These are phyloP conservation scores for Oophaga sylvatica DNA, from an alignment of 2,797 vertebrate genomes.

Conservation along the genomic window DNA sequence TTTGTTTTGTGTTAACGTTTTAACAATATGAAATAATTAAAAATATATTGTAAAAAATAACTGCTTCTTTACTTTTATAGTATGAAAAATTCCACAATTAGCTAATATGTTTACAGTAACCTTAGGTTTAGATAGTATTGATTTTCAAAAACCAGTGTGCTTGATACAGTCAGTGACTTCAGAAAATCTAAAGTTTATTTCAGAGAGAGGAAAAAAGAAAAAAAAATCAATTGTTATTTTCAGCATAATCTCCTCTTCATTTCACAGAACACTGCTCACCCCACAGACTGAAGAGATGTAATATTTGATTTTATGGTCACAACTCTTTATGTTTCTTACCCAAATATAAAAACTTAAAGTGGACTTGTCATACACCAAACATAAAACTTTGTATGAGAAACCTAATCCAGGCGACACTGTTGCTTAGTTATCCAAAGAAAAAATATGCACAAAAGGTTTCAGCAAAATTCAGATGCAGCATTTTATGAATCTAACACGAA, in stretches of 20 bases:
- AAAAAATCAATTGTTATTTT: slow-evolving; percentile 59
- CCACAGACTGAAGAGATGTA: slow-evolving; percentile 20
- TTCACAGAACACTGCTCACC: slow-evolving; percentile 50
- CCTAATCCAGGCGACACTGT: background rate
- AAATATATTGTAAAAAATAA: background rate
- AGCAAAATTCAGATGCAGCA: too few relatives aligned
- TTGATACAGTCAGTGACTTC: slow-evolving; percentile 39
- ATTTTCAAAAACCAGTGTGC: slow-evolving; percentile 35
- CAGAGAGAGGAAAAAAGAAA: slow-evolving; percentile 24
- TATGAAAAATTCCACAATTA: slow-evolving; percentile 38
- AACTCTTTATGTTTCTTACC: slow-evolving; percentile 2
- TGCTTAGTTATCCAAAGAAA: too few relatives aligned
- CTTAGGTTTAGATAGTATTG: slow-evolving; percentile 42
- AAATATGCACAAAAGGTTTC: too few relatives aligned
- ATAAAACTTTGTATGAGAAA: background rate
- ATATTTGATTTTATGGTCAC: slow-evolving; percentile 41
- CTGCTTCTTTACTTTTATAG: background rate
- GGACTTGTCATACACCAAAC: background rate
- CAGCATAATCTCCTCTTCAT: slow-evolving; percentile 55
- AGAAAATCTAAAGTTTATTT: slow-evolving; percentile 47
- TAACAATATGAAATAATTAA: background rate
- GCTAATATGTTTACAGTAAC: slow-evolving; percentile 21
- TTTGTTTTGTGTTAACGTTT: background rate
- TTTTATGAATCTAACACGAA: too few relatives aligned
- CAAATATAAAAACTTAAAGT: slow-evolving; percentile 23